Percentiles rank a stretch among this genome's conserved stretches.
phyloP scores from a whole-genome alignment of 2,888 invertebrate genomes.

The Ashinkailepas kermadecensis region DNA sequence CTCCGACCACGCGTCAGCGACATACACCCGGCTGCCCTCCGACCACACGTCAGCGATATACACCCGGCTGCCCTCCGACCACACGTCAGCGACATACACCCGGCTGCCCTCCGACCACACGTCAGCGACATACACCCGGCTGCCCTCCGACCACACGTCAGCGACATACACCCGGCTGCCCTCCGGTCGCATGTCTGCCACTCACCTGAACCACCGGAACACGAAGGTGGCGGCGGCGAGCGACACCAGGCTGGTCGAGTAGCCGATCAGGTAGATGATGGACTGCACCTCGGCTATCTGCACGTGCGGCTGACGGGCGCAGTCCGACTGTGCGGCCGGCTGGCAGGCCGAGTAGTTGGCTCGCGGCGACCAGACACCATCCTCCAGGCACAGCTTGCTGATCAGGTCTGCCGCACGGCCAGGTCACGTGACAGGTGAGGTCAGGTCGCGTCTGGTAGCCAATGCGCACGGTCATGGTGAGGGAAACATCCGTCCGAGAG shows the following conservation, averaged over 20 bases:
- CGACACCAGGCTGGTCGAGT: neutral
- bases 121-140: no score
- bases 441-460: no score
- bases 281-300: neutral
- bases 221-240: neutral
- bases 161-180: neutral
- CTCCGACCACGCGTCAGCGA: no score
- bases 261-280: neutral
- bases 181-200: no score
- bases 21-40: no score
- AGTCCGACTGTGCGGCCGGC: neutral
- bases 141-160: neutral
- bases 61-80: no score
- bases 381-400: neutral
- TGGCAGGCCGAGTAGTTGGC: neutral
- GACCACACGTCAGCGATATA: no score
- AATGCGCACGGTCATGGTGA: no score
- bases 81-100: no score
- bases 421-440: no score
- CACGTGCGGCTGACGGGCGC: neutral
- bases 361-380: neutral
- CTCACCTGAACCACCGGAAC: neutral
- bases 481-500: no score
- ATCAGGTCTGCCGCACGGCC: neutral
- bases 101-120: no score